Percentiles rank a stretch among this genome's conserved stretches.
Evolutionary conservation across 2,888 invertebrate species (phyloP).

Genomic region (Synergus japonicus): DNA sequence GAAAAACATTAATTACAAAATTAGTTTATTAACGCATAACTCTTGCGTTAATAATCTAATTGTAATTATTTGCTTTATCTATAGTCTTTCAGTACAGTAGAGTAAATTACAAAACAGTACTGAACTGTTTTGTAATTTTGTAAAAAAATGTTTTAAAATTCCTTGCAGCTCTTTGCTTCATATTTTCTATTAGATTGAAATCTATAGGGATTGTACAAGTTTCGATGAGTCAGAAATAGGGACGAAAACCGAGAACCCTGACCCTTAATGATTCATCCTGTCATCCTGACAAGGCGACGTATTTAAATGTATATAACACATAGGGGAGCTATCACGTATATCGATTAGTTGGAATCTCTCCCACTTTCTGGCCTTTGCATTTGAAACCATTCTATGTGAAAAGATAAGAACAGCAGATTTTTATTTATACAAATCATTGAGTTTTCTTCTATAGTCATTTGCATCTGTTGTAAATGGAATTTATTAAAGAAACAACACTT

Average conservation of each 20-base stretch:
- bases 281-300: conserved; percentile 18
- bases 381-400: neutral
- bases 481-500: neutral
- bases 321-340: conserved; percentile 36
- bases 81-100: too few relatives aligned
- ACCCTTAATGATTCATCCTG: conserved; percentile 44
- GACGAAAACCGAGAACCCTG: conserved; percentile 32
- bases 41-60: neutral
- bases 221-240: conserved; percentile 46
- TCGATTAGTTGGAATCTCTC: conserved; percentile 38
- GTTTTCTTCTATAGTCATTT: neutral
- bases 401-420: neutral
- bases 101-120: neutral
- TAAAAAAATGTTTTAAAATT: neutral
- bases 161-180: neutral
- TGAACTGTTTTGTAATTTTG: too few relatives aligned
- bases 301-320: conserved; percentile 10
- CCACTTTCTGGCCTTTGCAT: neutral
- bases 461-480: neutral
- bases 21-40: conserved; percentile 10
- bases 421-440: neutral
- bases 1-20: neutral
- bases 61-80: neutral
- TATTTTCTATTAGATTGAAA: neutral
- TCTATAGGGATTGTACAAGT: neutral